Evolutionary conservation across 2,113 vertebrate genomes (phyloP), one percentile per base, ranked within the genome.

Genomic region (Vulpes vulpes): DNA sequence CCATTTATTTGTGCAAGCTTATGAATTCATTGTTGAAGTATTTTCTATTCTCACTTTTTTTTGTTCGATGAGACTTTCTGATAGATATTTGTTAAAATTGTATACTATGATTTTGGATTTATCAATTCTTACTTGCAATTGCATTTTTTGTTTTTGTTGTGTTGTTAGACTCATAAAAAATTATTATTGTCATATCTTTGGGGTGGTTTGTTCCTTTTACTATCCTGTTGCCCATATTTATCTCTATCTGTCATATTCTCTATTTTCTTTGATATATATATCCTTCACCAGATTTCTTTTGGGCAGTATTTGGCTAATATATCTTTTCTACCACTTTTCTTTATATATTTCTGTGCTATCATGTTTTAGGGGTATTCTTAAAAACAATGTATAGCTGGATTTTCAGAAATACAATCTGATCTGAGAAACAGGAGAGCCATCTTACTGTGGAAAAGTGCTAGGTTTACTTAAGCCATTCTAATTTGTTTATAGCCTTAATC

Each of bases 401-500:
- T 95, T 96, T 51, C 11, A 60, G 83, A 85, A 65, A 25, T 32
- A 32, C 38, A 82, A 20, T 73, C n/a, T 59, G 32, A 25, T 92
- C 51, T 85, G 81, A 90, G 88, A 97, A 90, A 79, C 25, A 91
- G 62, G 51, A 95, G n/a, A 32, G n/a, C 32, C 87, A 10, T 84
- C 62, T 89, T 90, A 59, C 5, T 83, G 86, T 95, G 30, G 93
- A 88, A 86, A n/a, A 60, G 9, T 32, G 49, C 38, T 65, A 73
- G 91, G 49, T 65, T 74, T 87, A 57, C 69, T 80, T 85, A 95
- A 86, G 76, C 30, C 23, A 69, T 67, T 79, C n/a, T 19, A 82
- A 83, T 95, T 96, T 94, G 78, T 95, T 96, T 94, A 80, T 74
- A 80, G 82, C 62, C 73, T 87, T 96, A 93, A 97, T 97, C 20